phyloP scores from a whole-genome alignment of 1,140 invertebrate genomes.

The Phymorhynchus buccinoides region DNA sequence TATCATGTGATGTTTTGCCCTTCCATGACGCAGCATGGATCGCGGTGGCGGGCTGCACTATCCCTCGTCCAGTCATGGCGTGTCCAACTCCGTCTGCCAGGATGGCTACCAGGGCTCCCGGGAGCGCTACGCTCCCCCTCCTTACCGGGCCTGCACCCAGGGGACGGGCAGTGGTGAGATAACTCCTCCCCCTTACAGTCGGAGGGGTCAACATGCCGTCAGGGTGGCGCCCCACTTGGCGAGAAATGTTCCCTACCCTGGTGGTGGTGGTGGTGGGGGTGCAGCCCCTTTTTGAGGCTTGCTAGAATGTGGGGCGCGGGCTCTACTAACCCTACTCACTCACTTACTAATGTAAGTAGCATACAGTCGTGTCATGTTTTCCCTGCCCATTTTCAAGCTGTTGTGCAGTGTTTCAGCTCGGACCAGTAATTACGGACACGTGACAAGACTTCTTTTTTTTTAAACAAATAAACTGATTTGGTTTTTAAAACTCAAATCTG shows the following conservation, averaged over 20 bases:
- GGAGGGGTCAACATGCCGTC: not conserved
- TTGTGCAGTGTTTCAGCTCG: not conserved
- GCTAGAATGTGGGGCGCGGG: not conserved
- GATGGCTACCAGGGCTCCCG: slow-evolving; percentile 24
- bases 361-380: no score
- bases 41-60: slow-evolving; percentile 6
- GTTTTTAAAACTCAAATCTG: no score
- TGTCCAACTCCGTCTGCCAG: slow-evolving; percentile 28
- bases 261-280: not conserved
- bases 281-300: slow-evolving; percentile 9
- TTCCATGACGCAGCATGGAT: slow-evolving; percentile 22
- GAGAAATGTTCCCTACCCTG: not conserved
- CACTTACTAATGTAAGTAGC: slow-evolving; percentile 9
- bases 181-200: slow-evolving; percentile 28
- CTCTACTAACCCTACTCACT: slow-evolving; percentile 20
- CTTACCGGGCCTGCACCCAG: slow-evolving; percentile 22
- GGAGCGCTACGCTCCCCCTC: slow-evolving; percentile 11
- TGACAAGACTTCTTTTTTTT: not conserved
- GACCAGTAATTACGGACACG: not conserved
- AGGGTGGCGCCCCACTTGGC: not conserved
- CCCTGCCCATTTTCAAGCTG: not conserved
- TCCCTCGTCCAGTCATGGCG: not conserved
- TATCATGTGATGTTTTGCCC: not conserved
- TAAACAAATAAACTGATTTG: no score
- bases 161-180: slow-evolving; percentile 35